Base-by-base conservation (phyloP, 2,888 invertebrate genomes). In the Agrochola circellaris region DNA sequence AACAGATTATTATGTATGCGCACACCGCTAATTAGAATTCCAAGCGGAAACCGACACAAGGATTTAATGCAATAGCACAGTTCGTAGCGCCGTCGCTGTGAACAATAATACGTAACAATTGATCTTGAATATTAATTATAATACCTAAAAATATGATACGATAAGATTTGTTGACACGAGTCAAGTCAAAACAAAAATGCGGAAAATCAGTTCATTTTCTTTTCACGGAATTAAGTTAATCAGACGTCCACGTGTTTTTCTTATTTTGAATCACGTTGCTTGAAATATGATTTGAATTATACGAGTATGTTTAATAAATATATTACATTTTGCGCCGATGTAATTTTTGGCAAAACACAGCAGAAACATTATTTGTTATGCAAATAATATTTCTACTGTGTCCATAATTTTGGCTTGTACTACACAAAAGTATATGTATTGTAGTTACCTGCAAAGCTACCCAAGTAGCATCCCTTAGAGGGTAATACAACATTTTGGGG, bases 401-500 rank as follows among this genome's bases (percentile, higher is more conserved):
- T 26, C 30, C 1, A 62, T 77, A 68, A 79, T 73, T 79, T 64
- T 79, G 84, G 75, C 82, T 56, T 34, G 11, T 68, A 85, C 67
- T 80, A 30, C 56, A 87, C 73, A n/a, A 64, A 75, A 72, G 61
- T 80, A 77, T 80, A 80, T n/a, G n/a, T 79, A 71, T n/a, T 64
- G 75, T 87, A 83, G 82, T 87, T 89, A 91, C 90, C 89, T 91
- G 89, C 76, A 77, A 78, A 80, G 83, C 56, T 86, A 77, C 78
- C 85, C 88, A 88, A 87, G 88, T 79, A 88, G 87, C 77, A 89
- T 89, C 85, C 92, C 92, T 86, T 66, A 38, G 93, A 90, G 93
- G 84, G 91, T 90, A 89, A 93, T 92, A 91, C 89, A 90, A 91
- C 90, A 91, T 91, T 88, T 88, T 86, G 85, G 89, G 69, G 88